Evolutionary conservation across 2,797 vertebrate genomes (phyloP).

Genomic region (Vultur gryphus): DNA sequence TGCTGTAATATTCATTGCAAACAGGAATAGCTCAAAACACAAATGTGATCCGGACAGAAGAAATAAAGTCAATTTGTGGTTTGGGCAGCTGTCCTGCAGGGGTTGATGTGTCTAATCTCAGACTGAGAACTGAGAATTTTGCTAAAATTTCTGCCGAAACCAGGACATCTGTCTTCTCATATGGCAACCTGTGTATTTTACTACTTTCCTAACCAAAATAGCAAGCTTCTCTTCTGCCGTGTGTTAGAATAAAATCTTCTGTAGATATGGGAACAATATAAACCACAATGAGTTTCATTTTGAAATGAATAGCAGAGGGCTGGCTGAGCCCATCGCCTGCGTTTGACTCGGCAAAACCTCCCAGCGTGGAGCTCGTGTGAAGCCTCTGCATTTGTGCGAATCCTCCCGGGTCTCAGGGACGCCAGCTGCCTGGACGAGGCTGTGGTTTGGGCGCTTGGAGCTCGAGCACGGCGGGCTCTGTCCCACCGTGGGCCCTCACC

Average conservation of each 20-base stretch:
- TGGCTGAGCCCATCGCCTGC: not conserved
- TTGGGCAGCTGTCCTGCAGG: not conserved
- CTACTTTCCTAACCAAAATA: not conserved
- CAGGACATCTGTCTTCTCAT: not conserved
- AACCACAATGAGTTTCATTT: not conserved
- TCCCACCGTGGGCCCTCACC: not conserved
- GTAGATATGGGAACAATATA: not conserved
- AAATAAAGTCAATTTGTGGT: conserved; percentile 40
- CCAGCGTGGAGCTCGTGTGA: not conserved
- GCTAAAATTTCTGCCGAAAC: not conserved
- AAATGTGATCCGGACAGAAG: not conserved
- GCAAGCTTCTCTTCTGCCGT: not conserved
- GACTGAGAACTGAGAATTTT: not conserved
- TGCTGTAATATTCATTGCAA: conserved; percentile 35
- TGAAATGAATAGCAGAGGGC: not conserved
- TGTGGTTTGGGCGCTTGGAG: rapidly evolving
- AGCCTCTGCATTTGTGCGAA: rapidly evolving
- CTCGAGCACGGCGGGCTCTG: no score
- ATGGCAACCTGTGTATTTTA: not conserved
- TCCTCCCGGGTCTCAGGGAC: not conserved
- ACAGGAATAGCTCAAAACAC: not conserved
- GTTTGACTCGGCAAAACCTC: not conserved
- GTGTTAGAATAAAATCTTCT: not conserved
- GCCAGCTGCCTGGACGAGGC: not conserved
- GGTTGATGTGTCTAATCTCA: not conserved